phyloP scores from a whole-genome alignment of 2,888 invertebrate species.

The Unio delphinus region DNA sequence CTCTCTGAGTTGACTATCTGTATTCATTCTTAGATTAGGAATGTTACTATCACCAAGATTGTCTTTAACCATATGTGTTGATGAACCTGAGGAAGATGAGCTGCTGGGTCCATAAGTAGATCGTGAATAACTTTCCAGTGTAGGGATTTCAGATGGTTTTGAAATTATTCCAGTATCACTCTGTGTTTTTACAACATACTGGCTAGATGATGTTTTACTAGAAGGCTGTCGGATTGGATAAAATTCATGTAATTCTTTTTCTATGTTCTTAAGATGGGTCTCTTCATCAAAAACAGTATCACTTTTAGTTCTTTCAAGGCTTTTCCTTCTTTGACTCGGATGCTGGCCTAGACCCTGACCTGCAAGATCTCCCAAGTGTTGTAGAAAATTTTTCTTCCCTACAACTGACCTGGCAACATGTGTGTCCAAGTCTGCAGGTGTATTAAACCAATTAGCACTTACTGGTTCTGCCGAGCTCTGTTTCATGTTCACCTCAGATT shows the following conservation, averaged over 20 bases:
- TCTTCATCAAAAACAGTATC: constrained; percentile 7
- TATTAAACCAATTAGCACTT: constrained; percentile 47
- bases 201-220: not conserved
- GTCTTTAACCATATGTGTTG: no score
- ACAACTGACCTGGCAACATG: constrained; percentile 35
- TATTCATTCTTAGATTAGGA: no score
- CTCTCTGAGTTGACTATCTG: no score
- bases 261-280: constrained; percentile 25
- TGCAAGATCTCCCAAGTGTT: not conserved
- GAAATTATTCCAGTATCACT: no score
- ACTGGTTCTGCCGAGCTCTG: constrained; percentile 17
- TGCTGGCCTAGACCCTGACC: not conserved
- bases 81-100: no score
- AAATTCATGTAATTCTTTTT: constrained; percentile 24
- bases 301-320: constrained; percentile 1
- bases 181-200: not conserved
- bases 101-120: no score
- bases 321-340: not conserved
- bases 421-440: constrained; percentile 41
- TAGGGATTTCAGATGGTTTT: no score
- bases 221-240: constrained; percentile 19
- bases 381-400: not conserved
- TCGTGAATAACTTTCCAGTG: no score
- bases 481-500: constrained; percentile 2
- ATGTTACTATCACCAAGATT: no score